Evolutionary conservation across 2,888 invertebrate genomes (phyloP).

Genomic region (Drosophila subsilvestris): DNA sequence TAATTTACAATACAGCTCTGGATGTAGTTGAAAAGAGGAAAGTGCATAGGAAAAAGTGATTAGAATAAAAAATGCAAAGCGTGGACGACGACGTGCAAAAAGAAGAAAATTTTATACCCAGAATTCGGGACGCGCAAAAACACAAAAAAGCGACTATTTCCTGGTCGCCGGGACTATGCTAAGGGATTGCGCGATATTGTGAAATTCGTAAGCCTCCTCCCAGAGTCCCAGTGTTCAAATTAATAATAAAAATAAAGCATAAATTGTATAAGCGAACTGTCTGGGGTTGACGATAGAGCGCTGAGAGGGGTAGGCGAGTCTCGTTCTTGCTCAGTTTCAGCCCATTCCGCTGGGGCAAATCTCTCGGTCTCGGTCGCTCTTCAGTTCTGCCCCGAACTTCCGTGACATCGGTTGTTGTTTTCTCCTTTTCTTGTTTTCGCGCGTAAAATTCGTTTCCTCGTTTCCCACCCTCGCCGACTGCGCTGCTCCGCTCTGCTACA

Average conservation of each 20-base stretch:
- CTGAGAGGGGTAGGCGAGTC: constrained; percentile 54
- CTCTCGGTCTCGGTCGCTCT: constrained; percentile 53
- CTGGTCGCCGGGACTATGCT: constrained; percentile 1
- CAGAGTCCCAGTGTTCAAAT: constrained; percentile 22
- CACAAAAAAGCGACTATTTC: constrained; percentile 17
- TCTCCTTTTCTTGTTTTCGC: constrained; percentile 63
- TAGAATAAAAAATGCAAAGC: constrained; percentile 56
- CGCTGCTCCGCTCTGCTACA: not conserved
- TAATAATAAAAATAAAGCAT: constrained; percentile 49
- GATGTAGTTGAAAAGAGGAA: constrained; percentile 24
- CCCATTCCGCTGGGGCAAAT: constrained; percentile 71
- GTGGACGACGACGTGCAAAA: constrained; percentile 41
- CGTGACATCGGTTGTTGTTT: constrained; percentile 70
- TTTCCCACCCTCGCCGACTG: constrained; percentile 18
- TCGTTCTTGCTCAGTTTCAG: constrained; percentile 69
- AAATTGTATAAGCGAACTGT: constrained; percentile 67
- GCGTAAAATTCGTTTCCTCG: constrained; percentile 64
- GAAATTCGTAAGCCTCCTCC: constrained; percentile 41
- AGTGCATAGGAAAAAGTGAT: constrained; percentile 30
- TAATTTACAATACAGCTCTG: constrained; percentile 25
- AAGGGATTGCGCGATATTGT: constrained; percentile 45
- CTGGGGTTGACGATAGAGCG: constrained; percentile 33
- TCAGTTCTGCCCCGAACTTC: constrained; percentile 77
- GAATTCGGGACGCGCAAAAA: constrained; percentile 56
- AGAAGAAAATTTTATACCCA: constrained; percentile 42